Evolutionary conservation across 1,140 invertebrate genomes (phyloP), one percentile per base, ranked within the genome.

Genomic region (Hyles euphorbiae): DNA sequence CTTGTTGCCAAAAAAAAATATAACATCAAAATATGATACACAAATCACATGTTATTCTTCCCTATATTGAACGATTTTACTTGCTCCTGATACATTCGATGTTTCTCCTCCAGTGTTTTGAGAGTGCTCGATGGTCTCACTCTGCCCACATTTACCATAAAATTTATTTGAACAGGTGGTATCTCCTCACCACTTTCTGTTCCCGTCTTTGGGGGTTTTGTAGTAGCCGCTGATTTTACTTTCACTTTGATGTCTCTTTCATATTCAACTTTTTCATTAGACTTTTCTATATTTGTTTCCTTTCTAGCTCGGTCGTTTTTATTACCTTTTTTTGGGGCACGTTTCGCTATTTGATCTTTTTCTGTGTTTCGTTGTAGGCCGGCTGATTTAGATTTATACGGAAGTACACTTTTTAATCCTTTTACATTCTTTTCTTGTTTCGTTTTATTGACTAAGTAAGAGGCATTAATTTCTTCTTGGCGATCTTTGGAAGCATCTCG

Each of bases 41-140:
- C 8, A 40, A 40, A 53, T 56, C 60, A 67, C 10, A 34, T 34
- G 49, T 65, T 69, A 4, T 65, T 61, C 6, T 59, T 55, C 7
- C 76, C 64, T 34, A 68, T 44, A 3, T 63, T 67, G 53, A 78
- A 82, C 3, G 62, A 63, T 71, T 81, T 87, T 5, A 88, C 76
- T 71, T 77, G 76, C 55, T 87, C 81, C 56, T 87, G 83, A 60
- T 81, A 88, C 61, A 78, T 74, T 50, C 71, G 69, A 61, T 88
- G 85, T 71, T 87, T 84, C 53, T 81, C 82, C 67, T 88, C 83
- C 48, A 87, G 60, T 34, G 61, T 69, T 59, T 60, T 70, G 5
- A 87, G 63, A 33, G 81, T 74, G 56, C 68, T 83, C 3, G 78
- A 81, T 2, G 77, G 78, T 58, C 78, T 68, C 2, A 78, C 46